Base-by-base conservation (phyloP, 2,888 invertebrate species). In the Drosophila paucipuncta region DNA sequence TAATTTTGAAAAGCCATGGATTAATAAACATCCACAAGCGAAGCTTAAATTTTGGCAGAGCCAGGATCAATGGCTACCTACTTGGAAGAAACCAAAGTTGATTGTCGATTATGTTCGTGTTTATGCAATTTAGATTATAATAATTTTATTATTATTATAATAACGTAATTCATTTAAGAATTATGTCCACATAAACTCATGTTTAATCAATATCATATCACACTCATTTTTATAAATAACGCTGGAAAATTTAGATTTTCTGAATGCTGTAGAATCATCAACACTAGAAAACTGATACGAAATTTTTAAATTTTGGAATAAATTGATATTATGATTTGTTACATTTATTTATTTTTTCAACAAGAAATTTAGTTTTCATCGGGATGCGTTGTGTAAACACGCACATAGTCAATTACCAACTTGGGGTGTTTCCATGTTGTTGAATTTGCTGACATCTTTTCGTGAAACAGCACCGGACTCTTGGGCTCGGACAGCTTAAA, bases 1-100 rank as follows among this genome's bases (percentile, higher is more conserved):
- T 1, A 54, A n/a, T 18, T 69, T 70, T 28, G 52, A 69, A 22
- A 97, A 97, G 91, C 97, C 97, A 0, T 98, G 97, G 97, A 93
- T 73, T 33, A 97, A 97, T 91, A 92, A 92, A 4, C 95, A 95
- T 37, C 95, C 95, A 0, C 95, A 95, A 89, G 95, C 95, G 0
- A 95, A 95, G 93, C 93, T 95, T 4, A 94, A 95, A 63, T 97
- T 97, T 94, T 97, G 96, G 95, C 94, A 94, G 22, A 94, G 94
- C 0, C 94, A 94, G 49, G 93, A 94, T n/a, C 91, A 94, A 53
- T 97, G 97, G 97, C 92, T 94, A 57, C 93, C 95, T 0, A 96
- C 95, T 4, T 97, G 97, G 97, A 94, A 93, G 30, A 94, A 92
- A 1, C 94, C 95, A 50, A 73, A 89, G 1, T 61, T 93, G 53